These are phyloP conservation scores for Eupithecia centaureata DNA, from an alignment of 2,888 invertebrate species.

Conservation along the genomic window DNA sequence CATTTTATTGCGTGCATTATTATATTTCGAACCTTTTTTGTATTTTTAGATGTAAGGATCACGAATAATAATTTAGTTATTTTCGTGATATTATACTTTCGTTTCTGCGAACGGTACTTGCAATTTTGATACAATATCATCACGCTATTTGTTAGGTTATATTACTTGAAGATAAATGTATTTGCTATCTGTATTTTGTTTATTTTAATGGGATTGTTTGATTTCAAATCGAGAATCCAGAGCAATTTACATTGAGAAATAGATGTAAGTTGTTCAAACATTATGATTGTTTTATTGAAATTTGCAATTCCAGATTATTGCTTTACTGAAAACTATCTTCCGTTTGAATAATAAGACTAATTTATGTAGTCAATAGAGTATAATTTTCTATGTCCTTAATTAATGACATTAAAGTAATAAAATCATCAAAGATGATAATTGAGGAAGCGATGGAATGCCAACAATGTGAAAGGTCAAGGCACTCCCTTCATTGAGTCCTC, in stretches of 20 bases:
- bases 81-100: not conserved
- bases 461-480: conserved; percentile 35
- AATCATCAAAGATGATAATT: conserved; percentile 10
- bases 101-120: conserved; percentile 63
- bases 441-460: conserved; percentile 25
- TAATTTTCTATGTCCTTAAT: not conserved
- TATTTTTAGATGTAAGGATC: not conserved
- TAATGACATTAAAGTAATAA: not conserved
- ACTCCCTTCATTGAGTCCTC: conserved; percentile 38
- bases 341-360: not conserved
- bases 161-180: conserved; percentile 59
- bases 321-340: not conserved
- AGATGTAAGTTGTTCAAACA: conserved; percentile 15
- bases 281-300: conserved; percentile 9
- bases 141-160: conserved; percentile 58
- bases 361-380: not conserved
- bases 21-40: not conserved
- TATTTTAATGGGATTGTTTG: conserved; percentile 33
- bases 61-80: not conserved
- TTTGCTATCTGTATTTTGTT: conserved; percentile 45
- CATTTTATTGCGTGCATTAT: not conserved
- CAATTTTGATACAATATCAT: conserved; percentile 61
- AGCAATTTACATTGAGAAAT: conserved; percentile 39
- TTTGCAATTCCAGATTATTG: conserved; percentile 1
- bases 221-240: conserved; percentile 38